Evolutionary conservation across 2,113 vertebrate species (phyloP).

Genomic region (Mohoua ochrocephala): DNA sequence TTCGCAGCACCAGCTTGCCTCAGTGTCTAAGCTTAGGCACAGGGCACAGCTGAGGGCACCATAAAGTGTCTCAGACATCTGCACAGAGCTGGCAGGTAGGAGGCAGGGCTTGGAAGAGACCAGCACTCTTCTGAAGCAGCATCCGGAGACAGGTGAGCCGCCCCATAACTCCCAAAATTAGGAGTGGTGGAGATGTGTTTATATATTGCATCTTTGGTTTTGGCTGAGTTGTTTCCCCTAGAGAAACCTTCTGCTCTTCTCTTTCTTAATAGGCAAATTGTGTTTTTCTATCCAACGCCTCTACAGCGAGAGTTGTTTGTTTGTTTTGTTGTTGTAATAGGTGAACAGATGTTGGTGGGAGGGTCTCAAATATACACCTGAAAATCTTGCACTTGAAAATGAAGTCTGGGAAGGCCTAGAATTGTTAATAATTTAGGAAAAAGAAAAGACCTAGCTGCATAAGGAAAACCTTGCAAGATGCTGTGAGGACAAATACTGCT

Average conservation of each 20-base stretch:
- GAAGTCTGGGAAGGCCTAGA: background rate
- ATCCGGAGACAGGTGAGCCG: no score
- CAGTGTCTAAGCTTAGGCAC: no score
- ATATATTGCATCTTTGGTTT: background rate
- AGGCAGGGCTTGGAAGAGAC: no score
- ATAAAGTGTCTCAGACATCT: no score
- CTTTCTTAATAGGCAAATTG: background rate
- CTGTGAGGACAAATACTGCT: slow-evolving; percentile 28
- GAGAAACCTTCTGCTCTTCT: background rate
- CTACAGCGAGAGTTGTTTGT: background rate
- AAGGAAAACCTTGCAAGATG: background rate
- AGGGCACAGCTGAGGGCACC: no score
- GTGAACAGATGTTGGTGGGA: background rate
- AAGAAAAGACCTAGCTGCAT: background rate
- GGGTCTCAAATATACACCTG: background rate
- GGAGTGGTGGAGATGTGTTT: background rate
- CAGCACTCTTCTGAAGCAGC: no score
- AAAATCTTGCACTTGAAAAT: background rate
- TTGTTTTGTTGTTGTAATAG: background rate
- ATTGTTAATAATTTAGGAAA: background rate
- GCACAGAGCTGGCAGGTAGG: no score
- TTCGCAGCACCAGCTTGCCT: no score
- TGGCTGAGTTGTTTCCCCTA: background rate
- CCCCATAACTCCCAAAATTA: background rate
- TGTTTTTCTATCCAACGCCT: background rate